A percentile compares a stretch with the other conserved stretches of the same genome.
These are phyloP conservation scores for Drosophila imparisetae DNA, from an alignment of 2,888 invertebrate genomes.

Conservation along the genomic window DNA sequence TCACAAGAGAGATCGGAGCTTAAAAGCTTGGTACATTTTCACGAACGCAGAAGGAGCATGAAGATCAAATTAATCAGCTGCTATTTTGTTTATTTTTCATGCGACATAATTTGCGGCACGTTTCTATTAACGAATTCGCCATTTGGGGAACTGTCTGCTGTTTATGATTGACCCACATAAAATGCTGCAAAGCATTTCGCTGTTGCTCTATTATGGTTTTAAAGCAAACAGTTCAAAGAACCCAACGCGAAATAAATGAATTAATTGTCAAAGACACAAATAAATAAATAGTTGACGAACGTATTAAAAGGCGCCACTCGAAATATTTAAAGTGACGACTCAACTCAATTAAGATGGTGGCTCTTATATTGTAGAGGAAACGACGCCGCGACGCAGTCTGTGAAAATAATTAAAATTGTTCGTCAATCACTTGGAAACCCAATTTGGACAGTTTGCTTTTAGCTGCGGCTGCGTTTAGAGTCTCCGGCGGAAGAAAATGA, in stretches of 20 bases:
- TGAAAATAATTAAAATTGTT: constrained; percentile 60
- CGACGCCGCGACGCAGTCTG: constrained; percentile 33
- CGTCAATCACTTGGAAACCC: constrained; percentile 42
- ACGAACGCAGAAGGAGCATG: not conserved
- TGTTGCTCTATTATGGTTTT: constrained; percentile 1
- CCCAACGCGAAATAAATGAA: constrained; percentile 48
- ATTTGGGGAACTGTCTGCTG: constrained; percentile 2
- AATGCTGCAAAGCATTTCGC: constrained; percentile 11
- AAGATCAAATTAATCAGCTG: constrained; percentile 5
- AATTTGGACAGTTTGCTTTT: constrained; percentile 61
- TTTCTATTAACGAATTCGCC: constrained; percentile 15
- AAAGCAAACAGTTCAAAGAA: constrained; percentile 65
- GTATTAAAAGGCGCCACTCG: constrained; percentile 49
- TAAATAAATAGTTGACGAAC: constrained; percentile 11
- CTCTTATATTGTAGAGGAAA: not conserved
- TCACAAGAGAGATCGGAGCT: not conserved
- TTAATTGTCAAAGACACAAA: constrained; percentile 40
- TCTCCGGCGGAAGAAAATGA: constrained; percentile 37
- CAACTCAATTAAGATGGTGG: constrained; percentile 57
- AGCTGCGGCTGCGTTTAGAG: constrained; percentile 31
- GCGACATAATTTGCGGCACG: constrained; percentile 1
- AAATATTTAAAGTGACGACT: constrained; percentile 42
- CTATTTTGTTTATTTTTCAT: not conserved
- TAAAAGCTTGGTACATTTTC: not conserved
- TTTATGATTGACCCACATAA: constrained; percentile 60